Evolutionary conservation across 2,888 invertebrate species (phyloP), one percentile per base, ranked within the genome.

Genomic region (Chorisops tibialis): DNA sequence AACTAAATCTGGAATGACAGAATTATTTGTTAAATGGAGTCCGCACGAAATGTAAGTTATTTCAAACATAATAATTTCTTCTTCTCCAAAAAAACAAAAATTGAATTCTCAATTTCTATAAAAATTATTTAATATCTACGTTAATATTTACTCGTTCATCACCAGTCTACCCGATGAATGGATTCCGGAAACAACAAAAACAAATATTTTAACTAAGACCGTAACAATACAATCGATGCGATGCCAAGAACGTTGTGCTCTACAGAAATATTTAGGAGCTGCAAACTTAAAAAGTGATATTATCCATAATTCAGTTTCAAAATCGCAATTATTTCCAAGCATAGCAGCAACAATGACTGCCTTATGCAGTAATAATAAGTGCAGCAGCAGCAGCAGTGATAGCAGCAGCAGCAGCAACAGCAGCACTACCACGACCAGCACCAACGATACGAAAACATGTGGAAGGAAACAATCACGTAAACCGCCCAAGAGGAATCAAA

Each of bases 31-130:
- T 66, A 86, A 87, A 47, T 95, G 94, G 91, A 85, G 86, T 75
- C 95, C 95, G 64, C 82, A 83, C 63, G 83, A 92, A 77, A 87
- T 95, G 95, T 95, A 81, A 89, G 92, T 87, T n/a, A 47, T 52
- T 19, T 12, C 38, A 19, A 43, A 9, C 9, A 11, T 45, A 18
- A 30, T 30, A 47, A 21, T 18, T 12, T 43, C 37, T 37, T 37
- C 12, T 37, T 1, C 7, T n/a, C 43, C 14, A 12, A 43, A 18
- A 47, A 19, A 16, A 9, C 6, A 6, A 4, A 3, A 47, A 19
- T 3, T 7, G 3, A 12, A 2, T 47, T 19, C 9, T 2, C 30
- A 2, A 7, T 30, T 30, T 30, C 1, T 7, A 30, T 30, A 2
- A 30, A 30, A 2, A 2, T 30, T 30, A 7, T 30, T 30, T 2